Evolutionary conservation across 2,797 vertebrate species (phyloP), one percentile per base, ranked within the genome.

Genomic region (Enteromius thamalakanensis): DNA sequence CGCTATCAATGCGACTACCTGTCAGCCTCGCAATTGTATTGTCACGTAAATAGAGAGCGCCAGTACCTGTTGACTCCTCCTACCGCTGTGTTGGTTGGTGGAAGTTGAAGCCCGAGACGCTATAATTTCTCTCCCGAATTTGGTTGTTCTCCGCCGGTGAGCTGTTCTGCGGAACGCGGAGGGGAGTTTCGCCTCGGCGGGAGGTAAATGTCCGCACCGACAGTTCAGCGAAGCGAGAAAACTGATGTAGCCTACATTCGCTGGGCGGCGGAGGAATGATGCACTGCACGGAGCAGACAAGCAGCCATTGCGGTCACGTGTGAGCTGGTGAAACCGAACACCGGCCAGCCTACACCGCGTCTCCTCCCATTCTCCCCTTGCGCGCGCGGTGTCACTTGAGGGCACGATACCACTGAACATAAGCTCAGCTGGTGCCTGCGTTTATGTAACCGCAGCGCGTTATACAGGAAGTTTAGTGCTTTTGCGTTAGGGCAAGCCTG

Each of bases 21-120:
- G 85, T 79, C 82, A 83, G 49, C 65, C 37, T 26, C 40, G 51
- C 81, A 69, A 80, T 67, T n/a, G 76, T 53, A 82, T 67, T 51
- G 45, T 79, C 76, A 71, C 83, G 74, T 68, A 82, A 74, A 88
- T 82, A 84, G 64, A 83, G 70, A 76, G 83, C 80, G 80, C 83
- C 74, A 67, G 51, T 88, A 88, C 87, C 87, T 88, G 87, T 88
- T 88, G 87, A 85, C 87, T 88, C 87, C 87, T 88, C 87, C 87
- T 64, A 83, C 87, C 62, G 85, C 80, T 45, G 80, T 76, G 67
- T 71, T 77, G 86, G 71, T 83, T 79, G 76, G 69, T 86, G 69
- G 84, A 83, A 80, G 77, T 87, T 83, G 45, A 69, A 83, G n/a
- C 65, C 42, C 40, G 71, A 77, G 71, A 77, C 29, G 76, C 32